Conservation (phyloP, 2,113 vertebrate genomes). For the Nycticorax nycticorax region DNA sequence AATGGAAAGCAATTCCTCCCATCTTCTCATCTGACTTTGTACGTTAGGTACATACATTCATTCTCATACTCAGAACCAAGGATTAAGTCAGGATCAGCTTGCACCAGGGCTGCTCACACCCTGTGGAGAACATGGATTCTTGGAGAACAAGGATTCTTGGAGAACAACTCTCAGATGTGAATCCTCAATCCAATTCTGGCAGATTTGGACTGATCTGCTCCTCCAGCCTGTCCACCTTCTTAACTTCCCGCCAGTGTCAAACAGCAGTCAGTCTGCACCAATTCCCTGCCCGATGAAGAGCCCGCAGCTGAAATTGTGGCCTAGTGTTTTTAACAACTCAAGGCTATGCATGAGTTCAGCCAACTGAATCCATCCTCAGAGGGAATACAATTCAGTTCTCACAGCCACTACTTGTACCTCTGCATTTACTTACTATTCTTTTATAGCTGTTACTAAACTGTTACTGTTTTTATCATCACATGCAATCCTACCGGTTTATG, state of each 20-base stretch:
- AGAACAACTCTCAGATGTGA: neutral
- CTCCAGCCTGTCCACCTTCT: neutral
- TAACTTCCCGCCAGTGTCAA: neutral
- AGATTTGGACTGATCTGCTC: neutral
- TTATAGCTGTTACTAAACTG: neutral
- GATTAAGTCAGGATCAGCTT: neutral
- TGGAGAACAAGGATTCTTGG: neutral
- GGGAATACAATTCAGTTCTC: neutral
- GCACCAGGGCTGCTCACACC: neutral
- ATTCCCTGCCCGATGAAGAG: neutral
- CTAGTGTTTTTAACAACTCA: neutral
- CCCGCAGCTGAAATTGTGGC: neutral
- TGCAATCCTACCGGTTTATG: constrained; percentile 47
- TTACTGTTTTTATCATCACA: neutral
- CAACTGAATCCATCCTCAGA: neutral
- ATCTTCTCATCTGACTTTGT: neutral
- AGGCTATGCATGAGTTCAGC: neutral
- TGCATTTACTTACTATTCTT: neutral
- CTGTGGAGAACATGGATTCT: neutral
- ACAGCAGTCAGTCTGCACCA: neutral
- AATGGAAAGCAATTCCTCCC: neutral
- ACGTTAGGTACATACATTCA: neutral
- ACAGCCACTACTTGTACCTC: neutral
- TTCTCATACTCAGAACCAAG: neutral
- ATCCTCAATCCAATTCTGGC: neutral